These are phyloP conservation scores for Apaloderma vittatum DNA, from an alignment of 2,113 vertebrate genomes.

Conservation along the genomic window DNA sequence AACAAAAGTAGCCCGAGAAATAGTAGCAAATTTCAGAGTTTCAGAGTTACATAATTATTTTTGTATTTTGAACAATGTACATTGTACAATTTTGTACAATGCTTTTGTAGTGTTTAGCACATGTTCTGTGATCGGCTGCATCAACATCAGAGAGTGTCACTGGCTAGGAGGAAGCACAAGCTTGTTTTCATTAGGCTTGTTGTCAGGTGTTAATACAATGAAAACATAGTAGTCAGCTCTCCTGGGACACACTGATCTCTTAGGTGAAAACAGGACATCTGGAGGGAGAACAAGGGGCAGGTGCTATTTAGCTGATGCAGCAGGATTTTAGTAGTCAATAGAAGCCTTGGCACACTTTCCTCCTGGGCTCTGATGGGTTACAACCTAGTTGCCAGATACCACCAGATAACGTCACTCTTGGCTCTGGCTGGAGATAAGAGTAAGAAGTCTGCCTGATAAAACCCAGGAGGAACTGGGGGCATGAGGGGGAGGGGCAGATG, in stretches of 20 bases:
- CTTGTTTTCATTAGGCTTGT: slow-evolving; percentile 5
- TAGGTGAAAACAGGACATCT: slow-evolving; percentile 29
- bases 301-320: slow-evolving; percentile 54
- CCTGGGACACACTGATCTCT: neutral
- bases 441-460: neutral
- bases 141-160: neutral
- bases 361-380: neutral
- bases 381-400: neutral
- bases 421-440: neutral
- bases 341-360: slow-evolving; percentile 51
- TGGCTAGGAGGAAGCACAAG: neutral
- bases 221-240: slow-evolving; percentile 12
- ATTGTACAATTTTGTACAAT: neutral
- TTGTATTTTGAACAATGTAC: neutral
- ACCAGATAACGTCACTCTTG: neutral
- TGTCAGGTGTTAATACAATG: neutral
- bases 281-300: slow-evolving; percentile 15
- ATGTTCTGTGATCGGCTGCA: neutral
- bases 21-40: neutral
- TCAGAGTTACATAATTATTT: neutral
- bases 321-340: slow-evolving; percentile 9
- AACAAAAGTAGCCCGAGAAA: neutral
- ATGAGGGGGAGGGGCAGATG: neutral
- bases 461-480: neutral
- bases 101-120: neutral